These are phyloP conservation scores for Andinoacara biseriatus DNA, from an alignment of 2,113 vertebrate genomes.

Conservation along the genomic window DNA sequence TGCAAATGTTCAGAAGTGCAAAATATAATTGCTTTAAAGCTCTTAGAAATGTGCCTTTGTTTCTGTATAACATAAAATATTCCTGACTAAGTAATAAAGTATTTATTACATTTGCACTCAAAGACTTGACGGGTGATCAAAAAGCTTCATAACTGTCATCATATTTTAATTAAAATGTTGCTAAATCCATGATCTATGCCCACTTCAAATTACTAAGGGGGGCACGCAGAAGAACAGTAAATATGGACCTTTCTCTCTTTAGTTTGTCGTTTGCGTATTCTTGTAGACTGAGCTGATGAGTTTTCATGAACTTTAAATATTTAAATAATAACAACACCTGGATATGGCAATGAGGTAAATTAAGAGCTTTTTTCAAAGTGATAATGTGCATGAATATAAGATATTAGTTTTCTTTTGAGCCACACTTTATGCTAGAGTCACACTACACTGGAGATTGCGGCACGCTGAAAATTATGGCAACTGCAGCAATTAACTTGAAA, in stretches of 20 bases:
- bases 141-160: neutral
- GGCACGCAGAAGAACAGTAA: neutral
- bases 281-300: neutral
- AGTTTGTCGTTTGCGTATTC: neutral
- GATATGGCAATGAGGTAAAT: neutral
- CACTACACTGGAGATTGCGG: neutral
- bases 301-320: neutral
- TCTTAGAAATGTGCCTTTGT: neutral
- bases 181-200: neutral
- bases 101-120: neutral
- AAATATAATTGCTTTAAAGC: neutral
- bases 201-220: neutral
- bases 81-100: neutral
- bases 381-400: neutral
- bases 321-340: neutral
- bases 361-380: neutral
- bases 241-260: neutral
- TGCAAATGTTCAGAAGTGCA: neutral
- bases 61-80: neutral
- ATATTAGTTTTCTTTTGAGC: neutral
- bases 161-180: neutral
- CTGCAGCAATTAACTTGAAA: neutral
- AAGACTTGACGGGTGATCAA: neutral
- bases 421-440: neutral
- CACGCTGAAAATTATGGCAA: neutral